Evolutionary conservation across 2,888 invertebrate genomes (phyloP).

Genomic region (Scaptomyza caliginosa): DNA sequence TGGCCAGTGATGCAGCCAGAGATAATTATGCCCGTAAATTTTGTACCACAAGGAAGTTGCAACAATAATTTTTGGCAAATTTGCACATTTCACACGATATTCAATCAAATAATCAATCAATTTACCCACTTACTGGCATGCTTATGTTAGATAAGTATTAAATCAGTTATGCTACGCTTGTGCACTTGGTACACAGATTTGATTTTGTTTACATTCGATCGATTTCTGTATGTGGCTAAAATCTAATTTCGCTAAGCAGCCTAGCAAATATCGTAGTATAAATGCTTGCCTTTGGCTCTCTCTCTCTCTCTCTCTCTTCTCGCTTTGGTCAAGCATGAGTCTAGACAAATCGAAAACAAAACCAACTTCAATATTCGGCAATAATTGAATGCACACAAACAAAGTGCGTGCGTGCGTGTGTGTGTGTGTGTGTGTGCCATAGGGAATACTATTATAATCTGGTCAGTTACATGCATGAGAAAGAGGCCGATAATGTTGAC

Average conservation of each 20-base stretch:
- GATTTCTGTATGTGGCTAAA: constrained; percentile 45
- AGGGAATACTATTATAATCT: constrained; percentile 74
- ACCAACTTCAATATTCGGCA: constrained; percentile 69
- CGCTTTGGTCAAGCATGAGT: constrained; percentile 65
- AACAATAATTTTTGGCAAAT: constrained; percentile 31
- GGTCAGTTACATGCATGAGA: constrained; percentile 58
- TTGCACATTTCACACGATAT: constrained; percentile 18
- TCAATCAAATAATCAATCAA: constrained; percentile 23
- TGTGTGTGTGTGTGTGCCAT: constrained; percentile 34
- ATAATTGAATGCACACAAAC: constrained; percentile 76
- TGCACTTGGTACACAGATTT: constrained; percentile 19
- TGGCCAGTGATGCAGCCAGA: constrained; percentile 19
- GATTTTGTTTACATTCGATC: constrained; percentile 25
- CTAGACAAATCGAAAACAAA: constrained; percentile 77
- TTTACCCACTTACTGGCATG: background rate
- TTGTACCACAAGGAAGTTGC: constrained; percentile 17
- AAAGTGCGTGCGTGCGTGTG: constrained; percentile 21
- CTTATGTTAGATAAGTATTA: background rate
- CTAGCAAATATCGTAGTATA: constrained; percentile 41
- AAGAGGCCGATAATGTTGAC: constrained; percentile 58
- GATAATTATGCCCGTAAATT: constrained; percentile 48
- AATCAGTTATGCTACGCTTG: background rate
- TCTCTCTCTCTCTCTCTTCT: constrained; percentile 17
- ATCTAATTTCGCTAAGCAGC: constrained; percentile 71
- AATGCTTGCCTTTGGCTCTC: constrained; percentile 7